A percentile compares a stretch with the other conserved stretches of the same genome.
phyloP scores from a whole-genome alignment of 1,140 invertebrate genomes.

The Apolygus lucorum region DNA sequence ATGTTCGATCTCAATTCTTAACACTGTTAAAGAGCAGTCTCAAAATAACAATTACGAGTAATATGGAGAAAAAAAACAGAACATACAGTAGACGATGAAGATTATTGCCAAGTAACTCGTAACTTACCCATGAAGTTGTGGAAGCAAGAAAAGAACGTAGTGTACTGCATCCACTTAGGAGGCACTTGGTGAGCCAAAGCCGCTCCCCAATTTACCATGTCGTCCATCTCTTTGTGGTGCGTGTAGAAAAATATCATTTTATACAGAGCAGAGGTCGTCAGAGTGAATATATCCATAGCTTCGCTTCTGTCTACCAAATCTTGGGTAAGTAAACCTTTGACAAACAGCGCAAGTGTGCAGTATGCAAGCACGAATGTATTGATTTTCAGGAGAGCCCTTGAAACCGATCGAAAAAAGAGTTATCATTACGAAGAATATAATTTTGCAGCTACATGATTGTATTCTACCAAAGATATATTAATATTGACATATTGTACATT shows the following conservation, averaged over 20 bases:
- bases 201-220: background rate
- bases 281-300: slow-evolving; percentile 21
- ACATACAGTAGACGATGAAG: too few relatives aligned
- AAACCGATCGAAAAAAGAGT: too few relatives aligned
- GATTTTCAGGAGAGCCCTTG: background rate
- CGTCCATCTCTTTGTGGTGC: background rate
- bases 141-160: background rate
- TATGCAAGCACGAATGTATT: background rate
- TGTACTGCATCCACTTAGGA: background rate
- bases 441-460: too few relatives aligned
- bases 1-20: too few relatives aligned
- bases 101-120: too few relatives aligned
- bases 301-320: slow-evolving; percentile 20
- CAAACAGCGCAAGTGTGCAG: slow-evolving; percentile 7
- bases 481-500: too few relatives aligned
- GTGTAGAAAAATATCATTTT: slow-evolving; percentile 6
- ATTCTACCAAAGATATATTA: too few relatives aligned
- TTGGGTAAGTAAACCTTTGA: slow-evolving; percentile 2
- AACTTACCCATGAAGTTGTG: background rate
- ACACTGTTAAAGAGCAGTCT: too few relatives aligned
- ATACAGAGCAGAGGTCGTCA: slow-evolving; percentile 18
- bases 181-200: background rate
- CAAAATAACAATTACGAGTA: too few relatives aligned
- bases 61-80: too few relatives aligned
- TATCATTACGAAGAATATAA: too few relatives aligned